Conservation (phyloP, 2,113 vertebrate species). For the Sapajus apella region DNA sequence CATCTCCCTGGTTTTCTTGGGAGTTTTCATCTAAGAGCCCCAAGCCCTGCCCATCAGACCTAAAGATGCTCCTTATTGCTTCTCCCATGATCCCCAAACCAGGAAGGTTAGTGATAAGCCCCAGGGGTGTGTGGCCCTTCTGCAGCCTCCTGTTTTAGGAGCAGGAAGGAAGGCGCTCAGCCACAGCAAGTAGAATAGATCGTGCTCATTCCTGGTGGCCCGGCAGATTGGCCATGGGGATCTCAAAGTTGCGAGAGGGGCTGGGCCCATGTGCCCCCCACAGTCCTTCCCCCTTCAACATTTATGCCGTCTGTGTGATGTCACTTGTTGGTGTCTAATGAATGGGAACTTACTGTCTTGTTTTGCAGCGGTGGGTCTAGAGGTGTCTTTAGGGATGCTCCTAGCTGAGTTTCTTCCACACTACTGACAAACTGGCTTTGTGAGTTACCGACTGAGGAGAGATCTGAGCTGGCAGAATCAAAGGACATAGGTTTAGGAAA, state of each 20-base stretch:
- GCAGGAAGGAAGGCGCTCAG: background rate
- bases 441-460: background rate
- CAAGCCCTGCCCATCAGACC: background rate
- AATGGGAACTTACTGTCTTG: background rate
- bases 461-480: conserved; percentile 52
- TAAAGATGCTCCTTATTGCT: background rate
- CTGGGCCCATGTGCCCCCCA: background rate
- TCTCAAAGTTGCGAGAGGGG: background rate
- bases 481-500: conserved; percentile 56
- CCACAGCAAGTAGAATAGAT: accelerated
- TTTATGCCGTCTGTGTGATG: background rate
- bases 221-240: background rate
- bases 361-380: background rate
- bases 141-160: background rate
- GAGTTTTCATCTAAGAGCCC: background rate
- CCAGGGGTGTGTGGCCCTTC: too few relatives aligned
- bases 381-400: background rate
- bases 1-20: background rate
- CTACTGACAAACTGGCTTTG: conserved; percentile 28
- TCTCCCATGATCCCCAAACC: background rate
- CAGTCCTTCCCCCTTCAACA: background rate
- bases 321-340: background rate
- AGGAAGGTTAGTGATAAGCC: background rate
- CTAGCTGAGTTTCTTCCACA: conserved; percentile 18
- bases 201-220: background rate